Evolutionary conservation across 2,888 invertebrate species (phyloP), one percentile per base, ranked within the genome.

Genomic region (Melieria picta): DNA sequence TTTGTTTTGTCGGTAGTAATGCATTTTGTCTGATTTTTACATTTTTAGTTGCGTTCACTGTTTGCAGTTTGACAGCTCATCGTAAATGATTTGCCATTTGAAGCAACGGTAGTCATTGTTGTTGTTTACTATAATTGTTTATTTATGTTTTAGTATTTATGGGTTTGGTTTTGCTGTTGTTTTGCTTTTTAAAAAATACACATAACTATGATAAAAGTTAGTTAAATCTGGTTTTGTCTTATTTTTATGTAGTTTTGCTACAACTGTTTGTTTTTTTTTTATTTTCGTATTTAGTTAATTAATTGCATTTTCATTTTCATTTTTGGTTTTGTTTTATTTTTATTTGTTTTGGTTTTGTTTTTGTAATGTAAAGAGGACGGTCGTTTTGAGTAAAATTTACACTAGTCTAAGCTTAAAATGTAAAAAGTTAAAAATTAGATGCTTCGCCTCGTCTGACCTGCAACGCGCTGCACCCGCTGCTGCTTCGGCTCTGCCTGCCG

Each of bases 361-460:
- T 67, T 73, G 65, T 73, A 60, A 70, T 72, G 74, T 74, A 72
- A 72, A 72, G 69, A 72, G 72, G 72, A 72, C 72, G 72, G 72
- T 72, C 66, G 72, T 72, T 70, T 72, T 57, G 72, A 72, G 72
- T 65, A 70, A 63, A 69, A 58, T 70, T 30, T 65, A 70, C 70
- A 45, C 64, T 70, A 70, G 70, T 52, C 70, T 70, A 70, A 65
- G 70, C 70, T 70, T 70, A 70, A 64, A 70, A 70, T 70, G 70
- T 70, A 70, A 65, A 70, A 70, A 64, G 64, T 70, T 70, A 64
- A 70, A 70, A 70, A 70, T 57, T 70, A 70, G 63, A 69, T 61
- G 52, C 52, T 30, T 30, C 30, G 30, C 30, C 30, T 30, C 30
- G 30, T 30, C 30, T 30, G 30, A 30, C 30, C 30, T 30, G 30